These are phyloP conservation scores for Diprion similis DNA, from an alignment of 1,140 invertebrate species.

Conservation along the genomic window DNA sequence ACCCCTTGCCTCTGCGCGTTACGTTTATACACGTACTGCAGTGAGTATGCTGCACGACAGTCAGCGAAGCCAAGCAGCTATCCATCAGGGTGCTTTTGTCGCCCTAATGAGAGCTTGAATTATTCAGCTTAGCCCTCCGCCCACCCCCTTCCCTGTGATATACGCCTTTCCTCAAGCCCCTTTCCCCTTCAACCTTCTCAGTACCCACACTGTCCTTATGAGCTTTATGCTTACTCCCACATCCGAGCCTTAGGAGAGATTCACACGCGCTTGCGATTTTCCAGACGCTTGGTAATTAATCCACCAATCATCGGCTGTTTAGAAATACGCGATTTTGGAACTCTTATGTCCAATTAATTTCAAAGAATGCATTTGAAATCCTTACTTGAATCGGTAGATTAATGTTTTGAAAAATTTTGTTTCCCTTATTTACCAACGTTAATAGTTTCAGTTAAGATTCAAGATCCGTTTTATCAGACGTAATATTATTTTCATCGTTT, in stretches of 20 bases:
- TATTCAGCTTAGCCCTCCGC: conserved; percentile 55
- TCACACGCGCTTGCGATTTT: neutral
- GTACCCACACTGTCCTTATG: too few relatives aligned
- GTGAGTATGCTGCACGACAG: conserved; percentile 39
- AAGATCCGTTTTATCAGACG: too few relatives aligned
- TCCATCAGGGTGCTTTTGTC: conserved; percentile 65
- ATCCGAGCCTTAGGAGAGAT: neutral
- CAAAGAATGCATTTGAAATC: neutral
- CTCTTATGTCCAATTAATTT: neutral
- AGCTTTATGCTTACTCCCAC: neutral
- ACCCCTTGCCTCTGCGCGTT: conserved; percentile 26
- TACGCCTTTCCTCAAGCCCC: conserved; percentile 29
- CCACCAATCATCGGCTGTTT: neutral
- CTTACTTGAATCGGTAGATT: too few relatives aligned
- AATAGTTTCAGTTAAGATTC: too few relatives aligned
- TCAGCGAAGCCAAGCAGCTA: conserved; percentile 56
- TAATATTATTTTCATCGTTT: too few relatives aligned
- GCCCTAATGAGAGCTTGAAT: conserved; percentile 65
- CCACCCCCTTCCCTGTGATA: conserved; percentile 36
- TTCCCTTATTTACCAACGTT: too few relatives aligned
- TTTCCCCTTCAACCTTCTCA: conserved; percentile 23
- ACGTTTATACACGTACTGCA: conserved; percentile 28
- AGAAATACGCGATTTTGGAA: neutral
- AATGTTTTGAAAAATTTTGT: too few relatives aligned
- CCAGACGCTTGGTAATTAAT: too few relatives aligned